Conservation (phyloP, 2,888 invertebrate genomes). For the Diadegma fenestrale region DNA sequence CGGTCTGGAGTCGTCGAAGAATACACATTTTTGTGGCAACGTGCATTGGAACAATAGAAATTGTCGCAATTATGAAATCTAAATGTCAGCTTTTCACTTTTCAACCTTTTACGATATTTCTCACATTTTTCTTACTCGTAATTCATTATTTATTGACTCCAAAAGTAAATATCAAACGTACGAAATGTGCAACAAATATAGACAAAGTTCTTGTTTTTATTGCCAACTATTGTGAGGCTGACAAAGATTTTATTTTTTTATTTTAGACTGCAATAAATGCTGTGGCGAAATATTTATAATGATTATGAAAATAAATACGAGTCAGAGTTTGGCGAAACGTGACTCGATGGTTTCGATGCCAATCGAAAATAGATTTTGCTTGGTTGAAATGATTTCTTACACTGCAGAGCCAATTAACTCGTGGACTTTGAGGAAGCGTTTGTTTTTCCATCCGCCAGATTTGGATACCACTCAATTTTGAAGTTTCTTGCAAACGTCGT, state of each 20-base stretch:
- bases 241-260: not conserved
- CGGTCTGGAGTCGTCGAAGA: not conserved
- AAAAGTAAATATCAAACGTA: not conserved
- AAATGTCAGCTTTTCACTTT: not conserved
- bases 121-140: not conserved
- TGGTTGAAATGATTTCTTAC: not conserved
- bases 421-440: conserved; percentile 28
- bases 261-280: not conserved
- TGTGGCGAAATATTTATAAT: not conserved
- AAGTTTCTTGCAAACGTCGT: conserved; percentile 13
- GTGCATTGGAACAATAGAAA: not conserved
- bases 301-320: not conserved
- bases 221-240: not conserved
- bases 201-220: not conserved
- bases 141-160: not conserved
- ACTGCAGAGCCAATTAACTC: not conserved
- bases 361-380: conserved; percentile 27
- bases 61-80: conserved; percentile 17
- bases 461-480: conserved; percentile 26
- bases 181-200: not conserved
- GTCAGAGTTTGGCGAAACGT: conserved; percentile 34
- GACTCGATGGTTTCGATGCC: conserved; percentile 29
- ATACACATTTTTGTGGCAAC: not conserved
- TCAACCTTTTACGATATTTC: not conserved
- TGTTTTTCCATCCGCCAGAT: conserved; percentile 56